Percentiles rank a stretch among this genome's conserved stretches.
These are phyloP conservation scores for Diaphora mendica DNA, from an alignment of 2,888 invertebrate species.

Conservation along the genomic window DNA sequence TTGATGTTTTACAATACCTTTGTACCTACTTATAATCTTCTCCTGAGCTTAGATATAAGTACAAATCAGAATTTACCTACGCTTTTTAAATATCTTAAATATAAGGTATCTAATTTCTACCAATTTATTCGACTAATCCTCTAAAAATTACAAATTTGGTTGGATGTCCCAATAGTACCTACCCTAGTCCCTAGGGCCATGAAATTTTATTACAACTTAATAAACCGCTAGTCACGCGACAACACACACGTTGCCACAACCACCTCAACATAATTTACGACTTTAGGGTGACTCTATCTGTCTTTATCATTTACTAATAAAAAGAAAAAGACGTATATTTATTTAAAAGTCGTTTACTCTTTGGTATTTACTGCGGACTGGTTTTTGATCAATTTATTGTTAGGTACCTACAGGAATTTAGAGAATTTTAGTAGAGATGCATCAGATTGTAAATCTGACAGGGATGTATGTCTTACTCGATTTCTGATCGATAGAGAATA, in stretches of 20 bases:
- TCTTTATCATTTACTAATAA: conserved; percentile 54
- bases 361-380: conserved; percentile 75
- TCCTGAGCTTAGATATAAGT: too few species aligned
- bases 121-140: conserved; percentile 15
- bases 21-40: too few species aligned
- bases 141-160: conserved; percentile 48
- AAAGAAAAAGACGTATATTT: conserved; percentile 60
- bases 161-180: conserved; percentile 61
- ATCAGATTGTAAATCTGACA: conserved; percentile 42
- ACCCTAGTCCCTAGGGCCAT: conserved; percentile 67
- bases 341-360: conserved; percentile 73
- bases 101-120: not conserved
- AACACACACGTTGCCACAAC: conserved; percentile 78
- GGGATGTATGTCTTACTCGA: conserved; percentile 39
- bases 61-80: too few species aligned
- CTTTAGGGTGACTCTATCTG: conserved; percentile 65
- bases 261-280: conserved; percentile 80
- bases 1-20: not conserved
- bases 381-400: conserved; percentile 54
- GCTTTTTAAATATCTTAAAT: too few species aligned
- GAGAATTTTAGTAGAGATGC: conserved; percentile 41
- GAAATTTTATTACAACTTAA: conserved; percentile 84
- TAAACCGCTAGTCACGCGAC: conserved; percentile 80
- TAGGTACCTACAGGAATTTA: conserved; percentile 55
- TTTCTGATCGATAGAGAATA: conserved; percentile 29